Evolutionary conservation across 2,797 vertebrate genomes (phyloP).

Genomic region (Vireo griseus): DNA sequence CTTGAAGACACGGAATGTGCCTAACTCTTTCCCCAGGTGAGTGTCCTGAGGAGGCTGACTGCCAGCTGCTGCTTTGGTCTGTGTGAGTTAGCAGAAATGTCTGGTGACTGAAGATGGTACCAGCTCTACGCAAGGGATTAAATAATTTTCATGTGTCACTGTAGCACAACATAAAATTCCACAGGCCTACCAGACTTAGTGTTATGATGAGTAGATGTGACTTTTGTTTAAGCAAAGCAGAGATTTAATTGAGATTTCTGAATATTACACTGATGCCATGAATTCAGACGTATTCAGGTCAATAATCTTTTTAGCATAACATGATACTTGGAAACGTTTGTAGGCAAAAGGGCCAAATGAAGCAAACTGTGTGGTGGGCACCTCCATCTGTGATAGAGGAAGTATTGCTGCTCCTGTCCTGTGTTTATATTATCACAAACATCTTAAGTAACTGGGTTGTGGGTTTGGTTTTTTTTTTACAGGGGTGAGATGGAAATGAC

Average conservation of each 20-base stretch:
- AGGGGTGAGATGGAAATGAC: neutral
- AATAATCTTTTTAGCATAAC: neutral
- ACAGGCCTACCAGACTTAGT: neutral
- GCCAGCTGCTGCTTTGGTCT: neutral
- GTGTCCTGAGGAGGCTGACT: no score
- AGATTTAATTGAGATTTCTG: neutral
- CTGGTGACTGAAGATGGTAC: neutral
- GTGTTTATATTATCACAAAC: neutral
- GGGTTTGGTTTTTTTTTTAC: neutral
- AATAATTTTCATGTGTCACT: neutral
- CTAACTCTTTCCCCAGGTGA: neutral
- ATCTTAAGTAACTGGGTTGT: neutral
- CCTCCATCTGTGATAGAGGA: neutral
- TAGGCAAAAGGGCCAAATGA: neutral
- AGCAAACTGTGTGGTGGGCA: neutral
- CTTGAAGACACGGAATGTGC: neutral
- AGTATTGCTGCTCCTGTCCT: neutral
- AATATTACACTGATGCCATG: neutral
- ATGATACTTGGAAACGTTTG: neutral
- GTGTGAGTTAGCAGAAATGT: neutral
- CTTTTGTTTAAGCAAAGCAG: neutral
- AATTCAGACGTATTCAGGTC: neutral
- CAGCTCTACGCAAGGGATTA: neutral
- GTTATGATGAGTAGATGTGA: neutral
- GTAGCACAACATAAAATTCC: neutral